Percentiles rank a stretch among this genome's conserved stretches.
Conservation (phyloP, 2,888 invertebrate genomes). For the Caenorhabditis afra region DNA sequence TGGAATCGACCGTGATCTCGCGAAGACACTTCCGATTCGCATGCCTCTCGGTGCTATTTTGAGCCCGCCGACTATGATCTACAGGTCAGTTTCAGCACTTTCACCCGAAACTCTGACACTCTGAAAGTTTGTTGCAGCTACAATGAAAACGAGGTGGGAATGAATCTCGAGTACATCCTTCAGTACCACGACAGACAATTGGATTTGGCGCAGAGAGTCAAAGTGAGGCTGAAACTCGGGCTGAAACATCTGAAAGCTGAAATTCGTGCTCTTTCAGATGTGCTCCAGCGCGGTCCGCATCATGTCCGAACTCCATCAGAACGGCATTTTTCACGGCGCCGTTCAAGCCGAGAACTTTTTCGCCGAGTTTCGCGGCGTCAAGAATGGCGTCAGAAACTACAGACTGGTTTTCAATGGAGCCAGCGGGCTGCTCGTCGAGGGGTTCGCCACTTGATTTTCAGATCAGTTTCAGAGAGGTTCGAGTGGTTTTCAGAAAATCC, state of each 20-base stretch:
- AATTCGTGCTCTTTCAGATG: too few relatives aligned
- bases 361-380: constrained; percentile 10
- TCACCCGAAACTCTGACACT: neutral
- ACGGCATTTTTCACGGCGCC: constrained; percentile 48
- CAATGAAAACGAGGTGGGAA: constrained; percentile 24
- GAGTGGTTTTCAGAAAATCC: constrained; percentile 18
- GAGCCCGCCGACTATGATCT: constrained; percentile 34
- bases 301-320: constrained; percentile 43
- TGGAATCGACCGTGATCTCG: neutral
- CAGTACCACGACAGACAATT: constrained; percentile 8
- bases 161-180: constrained; percentile 26
- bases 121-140: neutral
- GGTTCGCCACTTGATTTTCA: constrained; percentile 6
- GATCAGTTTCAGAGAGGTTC: neutral
- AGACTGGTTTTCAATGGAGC: constrained; percentile 40
- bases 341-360: constrained; percentile 38
- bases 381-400: neutral
- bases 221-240: neutral
- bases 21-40: constrained; percentile 43
- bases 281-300: constrained; percentile 48
- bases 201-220: constrained; percentile 48
- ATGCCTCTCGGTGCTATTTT: constrained; percentile 45
- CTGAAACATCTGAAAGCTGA: too few relatives aligned
- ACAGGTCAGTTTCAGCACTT: constrained; percentile 7
- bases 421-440: constrained; percentile 14